Conservation (phyloP, 2,113 vertebrate species). For the Phocoena phocoena region DNA sequence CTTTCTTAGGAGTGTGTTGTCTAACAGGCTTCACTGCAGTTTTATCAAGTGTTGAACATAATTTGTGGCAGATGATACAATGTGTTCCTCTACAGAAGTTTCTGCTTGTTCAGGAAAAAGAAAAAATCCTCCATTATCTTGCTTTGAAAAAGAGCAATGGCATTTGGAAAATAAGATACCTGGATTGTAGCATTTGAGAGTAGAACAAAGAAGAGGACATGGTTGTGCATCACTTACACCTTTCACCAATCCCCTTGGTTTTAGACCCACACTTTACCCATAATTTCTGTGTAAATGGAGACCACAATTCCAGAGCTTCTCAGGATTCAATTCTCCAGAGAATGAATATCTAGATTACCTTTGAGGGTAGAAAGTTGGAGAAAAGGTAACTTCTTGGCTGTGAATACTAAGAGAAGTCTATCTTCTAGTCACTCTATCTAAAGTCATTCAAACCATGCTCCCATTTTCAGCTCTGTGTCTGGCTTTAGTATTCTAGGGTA, state of each 20-base stretch:
- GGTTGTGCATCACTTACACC: neutral
- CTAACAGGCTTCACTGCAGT: neutral
- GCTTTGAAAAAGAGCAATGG: neutral
- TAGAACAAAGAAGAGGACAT: neutral
- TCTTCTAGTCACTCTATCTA: neutral
- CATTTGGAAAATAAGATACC: neutral
- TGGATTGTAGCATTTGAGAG: neutral
- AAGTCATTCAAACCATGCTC: neutral
- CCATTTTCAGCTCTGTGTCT: neutral
- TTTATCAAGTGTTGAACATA: neutral
- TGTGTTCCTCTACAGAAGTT: neutral
- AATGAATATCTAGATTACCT: neutral
- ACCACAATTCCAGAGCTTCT: neutral
- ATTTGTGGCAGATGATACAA: neutral
- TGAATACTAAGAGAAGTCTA: neutral
- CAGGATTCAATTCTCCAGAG: neutral
- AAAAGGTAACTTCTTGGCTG: neutral
- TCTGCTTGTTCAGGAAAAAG: neutral
- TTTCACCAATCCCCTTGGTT: neutral
- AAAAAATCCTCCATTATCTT: neutral
- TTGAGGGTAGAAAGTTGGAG: neutral
- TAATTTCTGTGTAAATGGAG: neutral
- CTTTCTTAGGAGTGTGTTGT: neutral
- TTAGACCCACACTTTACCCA: neutral
- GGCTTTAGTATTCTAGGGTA: neutral